phyloP scores from a whole-genome alignment of 2,113 vertebrate species.

The Crotalus horridus region DNA sequence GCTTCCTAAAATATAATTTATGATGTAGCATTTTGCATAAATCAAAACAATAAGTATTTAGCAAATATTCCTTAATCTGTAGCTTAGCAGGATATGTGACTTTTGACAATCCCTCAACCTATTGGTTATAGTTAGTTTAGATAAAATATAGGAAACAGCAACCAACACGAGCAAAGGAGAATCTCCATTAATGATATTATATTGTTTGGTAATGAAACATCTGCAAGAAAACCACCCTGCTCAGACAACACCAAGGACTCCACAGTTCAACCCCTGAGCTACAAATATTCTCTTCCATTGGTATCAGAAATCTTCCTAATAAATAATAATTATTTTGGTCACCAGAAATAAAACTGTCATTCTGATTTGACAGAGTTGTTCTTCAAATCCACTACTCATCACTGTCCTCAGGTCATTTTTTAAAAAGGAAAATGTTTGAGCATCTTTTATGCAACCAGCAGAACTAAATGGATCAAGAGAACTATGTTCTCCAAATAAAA shows the following conservation, averaged over 20 bases:
- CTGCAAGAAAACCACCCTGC: not conserved
- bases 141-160: not conserved
- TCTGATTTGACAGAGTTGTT: not conserved
- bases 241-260: not conserved
- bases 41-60: not conserved
- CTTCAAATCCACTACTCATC: not conserved
- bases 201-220: not conserved
- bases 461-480: constrained; percentile 15
- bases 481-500: not conserved
- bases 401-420: not conserved
- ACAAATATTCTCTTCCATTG: not conserved
- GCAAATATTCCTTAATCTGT: not conserved
- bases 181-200: not conserved
- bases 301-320: not conserved
- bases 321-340: not conserved
- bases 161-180: not conserved
- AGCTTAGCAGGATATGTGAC: not conserved
- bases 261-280: not conserved
- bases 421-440: not conserved
- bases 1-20: not conserved
- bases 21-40: not conserved
- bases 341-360: not conserved
- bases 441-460: not conserved
- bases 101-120: not conserved
- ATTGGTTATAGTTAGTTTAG: not conserved